phyloP scores from a whole-genome alignment of 2,888 invertebrate genomes.

The Globia sparganii region DNA sequence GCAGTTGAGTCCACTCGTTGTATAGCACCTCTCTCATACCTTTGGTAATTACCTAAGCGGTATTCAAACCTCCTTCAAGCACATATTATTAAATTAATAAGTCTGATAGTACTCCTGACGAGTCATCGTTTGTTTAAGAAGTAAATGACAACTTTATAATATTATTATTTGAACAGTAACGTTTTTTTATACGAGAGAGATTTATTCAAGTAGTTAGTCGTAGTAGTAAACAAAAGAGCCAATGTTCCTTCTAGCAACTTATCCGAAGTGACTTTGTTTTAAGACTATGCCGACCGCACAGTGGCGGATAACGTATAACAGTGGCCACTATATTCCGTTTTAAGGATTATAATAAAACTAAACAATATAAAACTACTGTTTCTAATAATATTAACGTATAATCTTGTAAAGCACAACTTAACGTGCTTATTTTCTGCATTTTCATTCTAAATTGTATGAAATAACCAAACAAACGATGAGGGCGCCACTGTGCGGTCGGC shows the following conservation, averaged over 20 bases:
- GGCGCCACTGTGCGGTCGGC: too few relatives aligned
- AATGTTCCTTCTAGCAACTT: background rate
- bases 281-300: too few relatives aligned
- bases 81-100: slow-evolving; percentile 9
- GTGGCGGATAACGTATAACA: too few relatives aligned
- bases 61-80: slow-evolving; percentile 7
- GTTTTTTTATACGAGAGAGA: background rate
- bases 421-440: too few relatives aligned
- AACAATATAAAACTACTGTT: too few relatives aligned
- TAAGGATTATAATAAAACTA: too few relatives aligned
- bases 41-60: background rate
- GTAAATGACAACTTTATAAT: slow-evolving; percentile 1
- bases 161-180: background rate
- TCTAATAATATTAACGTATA: too few relatives aligned
- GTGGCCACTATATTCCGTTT: too few relatives aligned
- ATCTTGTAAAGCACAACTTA: too few relatives aligned
- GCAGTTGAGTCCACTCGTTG: slow-evolving; percentile 23
- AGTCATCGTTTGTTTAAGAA: slow-evolving; percentile 13
- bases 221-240: background rate
- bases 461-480: too few relatives aligned
- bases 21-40: slow-evolving; percentile 6
- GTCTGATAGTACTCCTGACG: background rate
- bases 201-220: background rate
- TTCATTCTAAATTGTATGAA: too few relatives aligned
- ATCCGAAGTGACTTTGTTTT: too few relatives aligned